These are phyloP conservation scores for Hippoglossus hippoglossus DNA, from an alignment of 2,797 vertebrate species.

Conservation along the genomic window DNA sequence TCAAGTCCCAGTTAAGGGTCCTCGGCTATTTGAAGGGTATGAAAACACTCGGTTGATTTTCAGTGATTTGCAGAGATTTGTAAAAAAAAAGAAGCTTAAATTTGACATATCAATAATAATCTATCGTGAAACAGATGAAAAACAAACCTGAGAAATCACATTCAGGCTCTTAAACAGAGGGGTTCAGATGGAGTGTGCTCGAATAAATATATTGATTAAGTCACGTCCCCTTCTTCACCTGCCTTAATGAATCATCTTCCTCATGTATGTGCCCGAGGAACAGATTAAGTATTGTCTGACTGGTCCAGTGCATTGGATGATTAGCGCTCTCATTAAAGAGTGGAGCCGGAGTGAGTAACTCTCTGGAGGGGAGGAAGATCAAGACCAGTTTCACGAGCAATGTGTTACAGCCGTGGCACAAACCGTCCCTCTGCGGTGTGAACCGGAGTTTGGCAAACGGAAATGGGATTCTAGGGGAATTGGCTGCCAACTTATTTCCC, in stretches of 20 bases:
- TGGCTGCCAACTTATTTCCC: too few species aligned
- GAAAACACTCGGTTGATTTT: not conserved
- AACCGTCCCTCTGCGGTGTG: conserved; percentile 4
- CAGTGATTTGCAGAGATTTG: conserved; percentile 26
- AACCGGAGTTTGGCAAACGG: too few species aligned
- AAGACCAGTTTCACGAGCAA: conserved; percentile 46
- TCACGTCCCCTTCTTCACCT: conserved; percentile 53
- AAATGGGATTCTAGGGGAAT: too few species aligned
- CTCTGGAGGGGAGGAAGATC: conserved; percentile 54
- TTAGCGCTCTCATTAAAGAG: conserved; percentile 74
- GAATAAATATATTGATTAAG: conserved; percentile 51
- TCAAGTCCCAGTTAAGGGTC: not conserved
- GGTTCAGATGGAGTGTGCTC: conserved; percentile 38
- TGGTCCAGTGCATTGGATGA: conserved; percentile 68
- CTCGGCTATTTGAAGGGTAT: not conserved
- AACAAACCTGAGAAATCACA: not conserved
- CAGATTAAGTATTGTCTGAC: conserved; percentile 68
- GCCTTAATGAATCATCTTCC: conserved; percentile 58
- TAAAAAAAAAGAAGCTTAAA: conserved; percentile 15
- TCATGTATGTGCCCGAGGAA: conserved; percentile 58
- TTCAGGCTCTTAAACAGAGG: not conserved
- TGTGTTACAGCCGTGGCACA: conserved; percentile 35
- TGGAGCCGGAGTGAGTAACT: conserved; percentile 67
- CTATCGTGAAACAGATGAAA: not conserved
- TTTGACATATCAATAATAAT: conserved; percentile 23